Evolutionary conservation across 2,113 vertebrate genomes (phyloP), one percentile per base, ranked within the genome.

Genomic region (Amphiprion percula): DNA sequence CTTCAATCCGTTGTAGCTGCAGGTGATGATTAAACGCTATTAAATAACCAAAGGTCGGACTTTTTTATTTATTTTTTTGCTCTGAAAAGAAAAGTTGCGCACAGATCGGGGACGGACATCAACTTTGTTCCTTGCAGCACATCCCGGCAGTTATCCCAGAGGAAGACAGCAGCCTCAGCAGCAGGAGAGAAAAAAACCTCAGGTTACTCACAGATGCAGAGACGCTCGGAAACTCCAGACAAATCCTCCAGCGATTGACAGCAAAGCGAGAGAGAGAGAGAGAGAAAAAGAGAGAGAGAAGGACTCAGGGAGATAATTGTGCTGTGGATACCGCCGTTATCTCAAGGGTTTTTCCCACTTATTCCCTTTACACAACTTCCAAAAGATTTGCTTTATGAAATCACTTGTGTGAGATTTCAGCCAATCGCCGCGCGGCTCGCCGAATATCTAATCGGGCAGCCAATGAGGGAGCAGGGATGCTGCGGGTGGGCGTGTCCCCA

Each of bases 371-470:
- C 90, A 87, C 92, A 95, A 94, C 92, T 95, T 95, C 86, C 72
- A 84, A 87, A 91, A 91, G 79, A 91, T 83, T 90, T 92, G 90
- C 92, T 93, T 94, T 94, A 94, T 94, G 92, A 93, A 93, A 94
- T 91, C 87, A 52, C 73, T 84, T 66, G 79, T 87, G 85, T 44
- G 72, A 26, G 21, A 56, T 82, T 77, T 63, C 60, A 83, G 77
- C 94, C 94, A 94, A 95, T 94, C 76, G 30, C 12, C 53, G 55
- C 24, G 24, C 67, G 47, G 59, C 49, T 65, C 24, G 39, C 10
- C 82, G 69, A 90, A 91, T 92, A 89, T 92, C 87, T 86, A 88
- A 89, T 64, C 37, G 14, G 4, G 0, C 28, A 55, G 59, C 94
- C 91, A 95, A 94, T 94, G n/a, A 33, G 10, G 7, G 52, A 26